Evolutionary conservation across 2,888 invertebrate genomes (phyloP).

Genomic region (Horisme vitalbata): DNA sequence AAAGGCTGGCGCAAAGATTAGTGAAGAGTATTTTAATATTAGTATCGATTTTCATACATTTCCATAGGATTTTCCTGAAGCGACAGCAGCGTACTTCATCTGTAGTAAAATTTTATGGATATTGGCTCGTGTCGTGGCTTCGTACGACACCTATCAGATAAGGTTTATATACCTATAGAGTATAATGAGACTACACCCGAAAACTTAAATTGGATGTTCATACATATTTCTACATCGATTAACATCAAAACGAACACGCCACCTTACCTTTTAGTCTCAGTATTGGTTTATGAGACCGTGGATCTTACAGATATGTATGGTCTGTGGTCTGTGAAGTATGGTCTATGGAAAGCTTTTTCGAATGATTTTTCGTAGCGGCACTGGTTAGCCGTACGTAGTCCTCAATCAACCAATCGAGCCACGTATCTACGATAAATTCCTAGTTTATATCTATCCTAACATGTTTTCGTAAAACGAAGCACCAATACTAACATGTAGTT

Average conservation of each 20-base stretch:
- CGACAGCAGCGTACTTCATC: background rate
- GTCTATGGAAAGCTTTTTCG: no score
- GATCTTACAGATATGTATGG: no score
- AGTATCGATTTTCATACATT: conserved; percentile 39
- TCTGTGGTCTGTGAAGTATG: no score
- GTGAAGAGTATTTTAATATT: no score
- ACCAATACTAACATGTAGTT: background rate
- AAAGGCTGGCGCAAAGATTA: no score
- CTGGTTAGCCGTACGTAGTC: background rate
- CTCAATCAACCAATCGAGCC: background rate
- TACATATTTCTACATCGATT: no score
- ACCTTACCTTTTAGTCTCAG: no score
- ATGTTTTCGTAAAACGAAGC: conserved; percentile 1
- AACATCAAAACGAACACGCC: no score
- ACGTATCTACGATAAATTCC: conserved; percentile 1
- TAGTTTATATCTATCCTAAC: background rate
- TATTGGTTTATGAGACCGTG: no score
- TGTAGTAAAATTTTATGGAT: conserved; percentile 35
- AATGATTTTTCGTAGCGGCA: no score
- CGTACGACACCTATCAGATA: background rate
- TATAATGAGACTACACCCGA: no score
- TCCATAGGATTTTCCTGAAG: conserved; percentile 25
- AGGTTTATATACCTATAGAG: background rate
- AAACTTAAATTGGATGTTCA: no score
- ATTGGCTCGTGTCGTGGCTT: conserved; percentile 17